These are phyloP conservation scores for Ctenopoma multispine DNA, from an alignment of 2,797 vertebrate species.

Conservation along the genomic window DNA sequence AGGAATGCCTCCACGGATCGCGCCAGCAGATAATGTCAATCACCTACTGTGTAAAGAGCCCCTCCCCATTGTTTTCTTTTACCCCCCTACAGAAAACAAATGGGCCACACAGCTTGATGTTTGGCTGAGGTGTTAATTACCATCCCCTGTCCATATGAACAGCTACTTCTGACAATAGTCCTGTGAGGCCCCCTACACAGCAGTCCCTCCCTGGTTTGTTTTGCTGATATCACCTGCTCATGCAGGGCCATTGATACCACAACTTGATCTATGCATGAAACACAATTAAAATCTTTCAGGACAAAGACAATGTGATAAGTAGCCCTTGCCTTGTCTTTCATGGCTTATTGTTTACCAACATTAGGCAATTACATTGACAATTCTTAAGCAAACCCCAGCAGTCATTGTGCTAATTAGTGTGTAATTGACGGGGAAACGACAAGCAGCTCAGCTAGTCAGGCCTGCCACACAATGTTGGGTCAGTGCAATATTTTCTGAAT, in stretches of 20 bases:
- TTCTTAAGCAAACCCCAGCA: slow-evolving; percentile 84
- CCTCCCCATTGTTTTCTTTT: slow-evolving; percentile 84
- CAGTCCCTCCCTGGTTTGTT: slow-evolving; percentile 76
- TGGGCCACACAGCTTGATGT: slow-evolving; percentile 86
- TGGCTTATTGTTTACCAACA: slow-evolving; percentile 80
- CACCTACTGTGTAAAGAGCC: slow-evolving; percentile 80
- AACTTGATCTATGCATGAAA: slow-evolving; percentile 79
- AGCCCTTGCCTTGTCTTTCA: slow-evolving; percentile 71
- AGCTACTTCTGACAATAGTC: slow-evolving; percentile 81
- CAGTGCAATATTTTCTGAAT: slow-evolving; percentile 49
- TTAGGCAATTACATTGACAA: slow-evolving; percentile 85
- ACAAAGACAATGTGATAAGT: slow-evolving; percentile 73
- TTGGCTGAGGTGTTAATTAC: slow-evolving; percentile 87
- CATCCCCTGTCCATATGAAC: slow-evolving; percentile 80
- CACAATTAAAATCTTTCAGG: slow-evolving; percentile 73
- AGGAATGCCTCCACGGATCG: slow-evolving; percentile 79
- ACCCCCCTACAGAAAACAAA: slow-evolving; percentile 85
- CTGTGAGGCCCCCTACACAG: slow-evolving; percentile 67
- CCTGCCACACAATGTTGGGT: slow-evolving; percentile 43
- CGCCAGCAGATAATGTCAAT: slow-evolving; percentile 87
- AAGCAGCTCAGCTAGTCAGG: slow-evolving; percentile 66
- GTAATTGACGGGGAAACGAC: slow-evolving; percentile 84
- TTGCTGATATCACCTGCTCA: slow-evolving; percentile 80
- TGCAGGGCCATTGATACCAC: slow-evolving; percentile 81
- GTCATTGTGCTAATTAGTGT: slow-evolving; percentile 84